These are phyloP conservation scores for Anodontia alba DNA, from an alignment of 2,888 invertebrate genomes.

Conservation along the genomic window DNA sequence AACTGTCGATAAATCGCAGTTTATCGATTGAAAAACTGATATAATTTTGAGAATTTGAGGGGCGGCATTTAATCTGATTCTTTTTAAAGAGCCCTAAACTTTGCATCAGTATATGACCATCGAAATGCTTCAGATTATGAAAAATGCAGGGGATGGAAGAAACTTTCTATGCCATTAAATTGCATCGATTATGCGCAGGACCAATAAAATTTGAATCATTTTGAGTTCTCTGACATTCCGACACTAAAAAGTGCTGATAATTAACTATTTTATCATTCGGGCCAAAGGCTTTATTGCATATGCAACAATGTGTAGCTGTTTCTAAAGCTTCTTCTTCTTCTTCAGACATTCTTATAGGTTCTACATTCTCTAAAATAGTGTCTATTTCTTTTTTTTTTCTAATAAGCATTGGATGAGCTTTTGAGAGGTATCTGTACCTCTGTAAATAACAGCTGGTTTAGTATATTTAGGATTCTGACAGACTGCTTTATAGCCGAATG, in stretches of 20 bases:
- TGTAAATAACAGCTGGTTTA: conserved; percentile 40
- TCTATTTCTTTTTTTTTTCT: conserved; percentile 40
- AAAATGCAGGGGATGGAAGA: conserved; percentile 22
- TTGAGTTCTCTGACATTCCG: too few relatives aligned
- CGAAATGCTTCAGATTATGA: conserved; percentile 31
- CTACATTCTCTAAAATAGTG: conserved; percentile 22
- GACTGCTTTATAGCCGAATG: conserved; percentile 43
- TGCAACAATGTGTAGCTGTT: conserved; percentile 31
- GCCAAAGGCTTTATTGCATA: conserved; percentile 34
- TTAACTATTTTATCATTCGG: background rate
- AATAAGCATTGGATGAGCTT: conserved; percentile 34
- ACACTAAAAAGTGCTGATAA: background rate
- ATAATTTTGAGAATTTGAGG: conserved; percentile 13
- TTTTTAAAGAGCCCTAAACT: conserved; percentile 21
- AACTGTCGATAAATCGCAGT: conserved; percentile 29
- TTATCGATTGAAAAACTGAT: conserved; percentile 24
- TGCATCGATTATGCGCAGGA: conserved; percentile 19
- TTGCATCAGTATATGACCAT: conserved; percentile 9
- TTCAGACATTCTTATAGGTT: conserved; percentile 35
- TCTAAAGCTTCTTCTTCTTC: conserved; percentile 18
- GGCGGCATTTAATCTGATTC: background rate
- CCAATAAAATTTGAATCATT: background rate
- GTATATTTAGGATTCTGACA: conserved; percentile 36
- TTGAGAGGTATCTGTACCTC: conserved; percentile 33
- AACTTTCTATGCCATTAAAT: conserved; percentile 18